Evolutionary conservation across 2,797 vertebrate genomes (phyloP).

Genomic region (Lemur catta): DNA sequence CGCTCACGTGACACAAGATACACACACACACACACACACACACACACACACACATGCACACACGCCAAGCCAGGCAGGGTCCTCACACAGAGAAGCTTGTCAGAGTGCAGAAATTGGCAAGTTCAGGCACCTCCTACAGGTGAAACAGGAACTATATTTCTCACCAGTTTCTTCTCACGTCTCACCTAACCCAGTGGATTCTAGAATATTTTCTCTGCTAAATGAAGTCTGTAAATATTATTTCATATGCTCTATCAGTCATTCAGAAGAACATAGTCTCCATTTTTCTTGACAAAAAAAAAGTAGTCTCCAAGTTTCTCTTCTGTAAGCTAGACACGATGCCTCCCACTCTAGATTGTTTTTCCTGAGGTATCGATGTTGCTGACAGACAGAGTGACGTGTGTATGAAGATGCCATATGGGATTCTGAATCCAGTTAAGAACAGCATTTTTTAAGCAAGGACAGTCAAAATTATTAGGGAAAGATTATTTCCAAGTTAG

Average conservation of each 20-base stretch:
- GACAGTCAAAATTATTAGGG: not conserved
- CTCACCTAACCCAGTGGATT: not conserved
- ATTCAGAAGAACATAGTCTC: not conserved
- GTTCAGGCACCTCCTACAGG: not conserved
- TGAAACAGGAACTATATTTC: not conserved
- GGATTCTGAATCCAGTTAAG: constrained; percentile 9
- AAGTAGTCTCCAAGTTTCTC: not conserved
- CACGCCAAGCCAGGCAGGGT: no score
- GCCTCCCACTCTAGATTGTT: not conserved
- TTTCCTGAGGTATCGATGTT: not conserved
- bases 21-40: not conserved
- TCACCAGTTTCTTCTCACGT: not conserved
- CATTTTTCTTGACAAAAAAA: constrained; percentile 15
- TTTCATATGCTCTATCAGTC: not conserved
- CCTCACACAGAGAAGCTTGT: not conserved
- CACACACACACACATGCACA: no score
- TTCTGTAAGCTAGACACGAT: not conserved
- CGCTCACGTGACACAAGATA: not conserved
- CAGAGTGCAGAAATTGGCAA: not conserved
- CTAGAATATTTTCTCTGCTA: not conserved
- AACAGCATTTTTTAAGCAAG: not conserved
- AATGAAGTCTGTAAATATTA: not conserved
- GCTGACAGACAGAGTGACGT: not conserved
- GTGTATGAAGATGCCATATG: not conserved
- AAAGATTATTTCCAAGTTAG: not conserved